Evolutionary conservation across 2,113 vertebrate genomes (phyloP), one percentile per base, ranked within the genome.

Genomic region (Blennius ocellaris): DNA sequence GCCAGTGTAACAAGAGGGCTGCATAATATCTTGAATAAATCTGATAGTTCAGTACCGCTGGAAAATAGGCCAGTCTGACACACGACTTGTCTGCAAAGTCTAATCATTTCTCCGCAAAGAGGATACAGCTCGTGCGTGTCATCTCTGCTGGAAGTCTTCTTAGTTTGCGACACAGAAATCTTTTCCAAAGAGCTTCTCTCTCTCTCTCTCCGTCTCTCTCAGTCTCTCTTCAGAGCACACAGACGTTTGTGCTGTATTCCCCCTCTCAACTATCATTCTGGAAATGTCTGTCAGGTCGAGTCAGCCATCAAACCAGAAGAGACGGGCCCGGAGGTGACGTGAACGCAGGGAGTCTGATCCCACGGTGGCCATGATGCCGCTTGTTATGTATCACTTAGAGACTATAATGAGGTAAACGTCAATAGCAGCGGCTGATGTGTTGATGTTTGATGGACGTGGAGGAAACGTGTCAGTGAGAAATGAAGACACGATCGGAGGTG

Each of bases 41-140:
- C n/a, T 16, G 11, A 11, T 44, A 47, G 53, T 52, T 61, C 57
- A 69, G 7, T 56, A 15, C 48, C 55, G 43, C 30, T 36, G 47
- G 14, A 75, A 82, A 85, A 55, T 84, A 68, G 79, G 86, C 56
- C 71, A 81, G 38, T 17, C 30, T 70, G 67, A 64, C 80, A 51
- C 76, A 75, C 51, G 45, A 8, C 30, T 5, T 41, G 50, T 77
- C 78, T 82, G 65, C 62, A 61, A 61, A 72, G 58, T 81, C 67
- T 5, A 52, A 78, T 63, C 38, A 17, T 43, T 37, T 41, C 43
- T 16, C 44, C 64, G 68, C 71, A 65, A 52, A 80, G 52, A 1
- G 36, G 50, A 66, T 17, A 8, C 5, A 7, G 37, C 50, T 59
- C 12, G 5, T 16, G 49, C 7, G 38, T 54, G 17, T 56, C 38